A percentile compares a stretch with the other conserved stretches of the same genome.
These are phyloP conservation scores for Ennomos erosarius DNA, from an alignment of 2,888 invertebrate genomes.

Conservation along the genomic window DNA sequence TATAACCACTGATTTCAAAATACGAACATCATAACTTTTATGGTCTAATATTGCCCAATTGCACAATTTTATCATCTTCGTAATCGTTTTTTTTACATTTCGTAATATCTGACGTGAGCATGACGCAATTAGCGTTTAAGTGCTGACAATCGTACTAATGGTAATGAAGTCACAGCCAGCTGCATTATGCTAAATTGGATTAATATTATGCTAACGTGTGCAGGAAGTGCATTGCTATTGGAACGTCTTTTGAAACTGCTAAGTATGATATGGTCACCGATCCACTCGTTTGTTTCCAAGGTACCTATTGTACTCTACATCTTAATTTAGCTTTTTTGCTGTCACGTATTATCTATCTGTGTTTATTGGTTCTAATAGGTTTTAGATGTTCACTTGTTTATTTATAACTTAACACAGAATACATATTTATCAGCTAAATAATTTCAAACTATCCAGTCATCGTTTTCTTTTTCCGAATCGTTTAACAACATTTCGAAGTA, in stretches of 20 bases:
- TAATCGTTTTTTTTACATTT: conserved; percentile 3
- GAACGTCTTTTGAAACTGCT: conserved; percentile 4
- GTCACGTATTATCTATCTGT: no score
- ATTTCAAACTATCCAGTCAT: no score
- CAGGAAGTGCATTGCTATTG: conserved; percentile 14
- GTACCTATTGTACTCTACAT: no score
- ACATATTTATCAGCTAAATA: no score
- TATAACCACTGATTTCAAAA: conserved; percentile 14
- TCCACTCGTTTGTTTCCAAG: no score
- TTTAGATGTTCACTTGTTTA: no score
- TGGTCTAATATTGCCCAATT: conserved; percentile 18
- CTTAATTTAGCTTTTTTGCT: no score
- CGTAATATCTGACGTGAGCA: not conserved
- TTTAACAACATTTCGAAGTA: not conserved
- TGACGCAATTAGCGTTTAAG: conserved; percentile 17
- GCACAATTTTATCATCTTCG: conserved; percentile 3
- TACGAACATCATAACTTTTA: conserved; percentile 9
- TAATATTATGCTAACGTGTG: conserved; percentile 15
- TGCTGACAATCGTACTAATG: conserved; percentile 10
- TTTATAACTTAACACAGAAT: no score
- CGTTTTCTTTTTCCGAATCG: not conserved
- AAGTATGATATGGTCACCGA: no score
- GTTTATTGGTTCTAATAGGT: no score
- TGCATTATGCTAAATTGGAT: conserved; percentile 14
- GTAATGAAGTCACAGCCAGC: conserved; percentile 4